Conservation (phyloP, 1,140 invertebrate genomes). For the Saccostrea cuccullata region DNA sequence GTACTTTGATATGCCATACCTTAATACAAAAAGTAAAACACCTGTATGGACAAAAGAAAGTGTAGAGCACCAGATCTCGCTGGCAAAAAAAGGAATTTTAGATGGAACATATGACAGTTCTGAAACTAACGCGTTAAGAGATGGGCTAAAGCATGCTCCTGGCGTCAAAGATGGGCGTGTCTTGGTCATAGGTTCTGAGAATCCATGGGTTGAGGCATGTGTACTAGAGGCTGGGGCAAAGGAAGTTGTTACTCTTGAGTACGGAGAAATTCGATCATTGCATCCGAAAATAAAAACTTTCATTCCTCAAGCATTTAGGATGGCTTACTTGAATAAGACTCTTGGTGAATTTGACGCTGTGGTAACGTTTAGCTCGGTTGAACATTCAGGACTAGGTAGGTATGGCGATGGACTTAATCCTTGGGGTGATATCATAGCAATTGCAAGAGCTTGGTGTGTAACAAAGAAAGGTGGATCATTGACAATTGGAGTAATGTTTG, state of each 20-base stretch:
- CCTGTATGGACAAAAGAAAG: too few relatives aligned
- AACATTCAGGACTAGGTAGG: conserved; percentile 32
- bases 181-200: too few relatives aligned
- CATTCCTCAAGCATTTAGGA: neutral
- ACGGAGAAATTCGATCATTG: neutral
- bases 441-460: conserved; percentile 41
- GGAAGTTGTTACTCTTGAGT: conserved; percentile 23
- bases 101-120: too few relatives aligned
- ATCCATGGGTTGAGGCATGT: too few relatives aligned
- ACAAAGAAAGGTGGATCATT: neutral
- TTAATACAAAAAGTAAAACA: neutral
- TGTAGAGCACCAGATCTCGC: too few relatives aligned
- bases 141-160: too few relatives aligned
- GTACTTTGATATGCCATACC: conserved; percentile 9
- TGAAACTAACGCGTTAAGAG: too few relatives aligned
- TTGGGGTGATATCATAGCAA: conserved; percentile 35
- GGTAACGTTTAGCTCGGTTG: conserved; percentile 38
- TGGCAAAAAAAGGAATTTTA: too few relatives aligned
- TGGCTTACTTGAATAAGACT: neutral
- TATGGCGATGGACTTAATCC: conserved; percentile 32
- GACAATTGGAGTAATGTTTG: neutral
- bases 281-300: conserved; percentile 31
- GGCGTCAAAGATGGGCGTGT: too few relatives aligned
- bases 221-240: too few relatives aligned
- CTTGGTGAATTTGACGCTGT: neutral